Conservation (phyloP, 2,888 invertebrate genomes). For the Cephus spinipes region DNA sequence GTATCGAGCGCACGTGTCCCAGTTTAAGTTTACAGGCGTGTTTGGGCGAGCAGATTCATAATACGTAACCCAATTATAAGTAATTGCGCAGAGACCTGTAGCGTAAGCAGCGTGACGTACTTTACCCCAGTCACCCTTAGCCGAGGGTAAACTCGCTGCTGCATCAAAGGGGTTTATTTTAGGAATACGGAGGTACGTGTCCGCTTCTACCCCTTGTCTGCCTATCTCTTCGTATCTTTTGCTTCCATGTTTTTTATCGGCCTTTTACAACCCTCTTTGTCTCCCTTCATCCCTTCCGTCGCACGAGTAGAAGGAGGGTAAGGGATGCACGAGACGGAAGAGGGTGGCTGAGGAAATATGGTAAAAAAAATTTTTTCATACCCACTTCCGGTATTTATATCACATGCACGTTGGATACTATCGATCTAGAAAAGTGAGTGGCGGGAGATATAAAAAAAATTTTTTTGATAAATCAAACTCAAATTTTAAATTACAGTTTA, state of each 20-base stretch:
- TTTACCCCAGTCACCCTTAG: conserved; percentile 24
- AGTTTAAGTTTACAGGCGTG: background rate
- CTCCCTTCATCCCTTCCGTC: background rate
- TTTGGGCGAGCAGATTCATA: conserved; percentile 29
- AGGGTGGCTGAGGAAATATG: too few species aligned
- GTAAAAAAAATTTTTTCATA: too few species aligned
- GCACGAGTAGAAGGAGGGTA: too few species aligned
- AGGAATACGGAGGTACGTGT: conserved; percentile 33
- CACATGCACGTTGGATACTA: too few species aligned
- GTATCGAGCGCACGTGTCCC: background rate
- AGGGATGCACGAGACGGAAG: too few species aligned
- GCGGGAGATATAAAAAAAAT: too few species aligned
- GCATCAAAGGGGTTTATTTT: conserved; percentile 42
- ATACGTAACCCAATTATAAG: conserved; percentile 40
- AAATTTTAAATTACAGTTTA: too few species aligned
- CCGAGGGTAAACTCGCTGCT: conserved; percentile 24
- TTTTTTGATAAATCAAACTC: too few species aligned
- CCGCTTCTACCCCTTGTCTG: conserved; percentile 24
- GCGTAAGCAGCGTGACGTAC: conserved; percentile 31
- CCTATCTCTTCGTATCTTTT: background rate
- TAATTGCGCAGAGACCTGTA: conserved; percentile 32
- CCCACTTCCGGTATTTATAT: too few species aligned
- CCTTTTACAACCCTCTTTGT: background rate
- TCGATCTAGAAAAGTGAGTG: too few species aligned
- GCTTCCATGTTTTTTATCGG: too few species aligned